Evolutionary conservation across 2,113 vertebrate genomes (phyloP), one percentile per base, ranked within the genome.

Genomic region (Grallaria varia): DNA sequence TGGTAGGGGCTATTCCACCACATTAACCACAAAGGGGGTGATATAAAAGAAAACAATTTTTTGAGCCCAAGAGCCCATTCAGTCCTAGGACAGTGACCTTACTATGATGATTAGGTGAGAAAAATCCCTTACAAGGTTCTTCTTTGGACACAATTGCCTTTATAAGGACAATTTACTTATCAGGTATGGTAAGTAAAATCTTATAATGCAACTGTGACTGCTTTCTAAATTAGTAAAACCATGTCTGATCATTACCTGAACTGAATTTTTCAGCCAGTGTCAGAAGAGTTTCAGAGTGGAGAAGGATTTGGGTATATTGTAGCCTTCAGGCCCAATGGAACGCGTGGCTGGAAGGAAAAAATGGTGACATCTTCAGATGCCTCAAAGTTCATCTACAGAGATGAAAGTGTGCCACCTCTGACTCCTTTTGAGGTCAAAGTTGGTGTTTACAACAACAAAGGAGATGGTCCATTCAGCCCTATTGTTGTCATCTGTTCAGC

Each of bases 301-400:
- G 99, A 99, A 96, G 99, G 99, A 64, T 99, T 99, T 15, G 99
- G 99, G 19, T 99, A 99, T 69, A 99, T 99, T 23, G 99, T 99
- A 63, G 99, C 99, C 3, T 99, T 99, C 93, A 98, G 99, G 53
- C 99, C 99, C 71, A 99, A 99, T 13, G 99, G 99, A 63, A 99
- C 99, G 2, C 98, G 99, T 84, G 99, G 99, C 15, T 99, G 99
- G 99, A 99, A 99, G 79, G 99, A 99, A 96, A 99, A 99, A 96
- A 99, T 99, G 99, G 99, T 99, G 89, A 99, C 99, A 4, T 99
- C 99, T 7, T 99, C 99, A 1, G 99, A 99, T 72, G 99, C 99
- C 9, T 99, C 99, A 1, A 99, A 98, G 12, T 99, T 99, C 93
- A 99, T 99, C 90, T 99, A 99, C 95, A 96, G 99, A 87, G 99